phyloP scores from a whole-genome alignment of 2,113 vertebrate genomes.

The Saguinus midas region DNA sequence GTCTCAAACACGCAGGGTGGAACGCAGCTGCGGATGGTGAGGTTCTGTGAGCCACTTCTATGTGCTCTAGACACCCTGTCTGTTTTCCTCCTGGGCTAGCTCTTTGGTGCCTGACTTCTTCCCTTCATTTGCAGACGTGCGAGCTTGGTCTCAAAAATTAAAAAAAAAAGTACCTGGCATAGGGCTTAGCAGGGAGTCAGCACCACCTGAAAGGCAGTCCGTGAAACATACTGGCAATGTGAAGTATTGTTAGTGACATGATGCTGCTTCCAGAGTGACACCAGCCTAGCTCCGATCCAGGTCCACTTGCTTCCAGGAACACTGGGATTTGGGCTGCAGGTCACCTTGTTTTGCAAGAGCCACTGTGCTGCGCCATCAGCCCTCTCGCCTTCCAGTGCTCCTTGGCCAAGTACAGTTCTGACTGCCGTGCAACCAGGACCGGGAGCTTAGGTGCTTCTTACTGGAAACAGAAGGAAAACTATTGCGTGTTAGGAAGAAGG shows the following conservation, averaged over 20 bases:
- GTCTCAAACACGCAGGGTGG: background rate
- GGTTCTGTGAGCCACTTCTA: too few species aligned
- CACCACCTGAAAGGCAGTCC: background rate
- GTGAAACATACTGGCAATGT: background rate
- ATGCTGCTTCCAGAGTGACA: background rate
- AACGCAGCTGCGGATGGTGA: background rate
- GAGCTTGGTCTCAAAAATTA: background rate
- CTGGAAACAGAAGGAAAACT: background rate
- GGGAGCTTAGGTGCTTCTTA: background rate
- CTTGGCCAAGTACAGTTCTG: background rate
- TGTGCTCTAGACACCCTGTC: background rate
- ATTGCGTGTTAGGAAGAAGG: background rate
- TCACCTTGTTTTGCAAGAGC: background rate
- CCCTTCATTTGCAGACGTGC: background rate
- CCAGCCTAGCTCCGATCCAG: background rate
- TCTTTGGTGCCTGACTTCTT: background rate
- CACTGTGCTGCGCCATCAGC: background rate
- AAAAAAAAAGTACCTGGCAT: too few species aligned
- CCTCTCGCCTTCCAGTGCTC: background rate
- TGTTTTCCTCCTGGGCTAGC: background rate
- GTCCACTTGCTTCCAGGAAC: background rate
- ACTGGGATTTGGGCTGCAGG: background rate
- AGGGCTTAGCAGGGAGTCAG: background rate
- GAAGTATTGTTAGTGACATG: background rate
- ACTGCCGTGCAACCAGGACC: background rate